Conservation (phyloP, 2,888 invertebrate species). For the Phymatocera aterrima region DNA sequence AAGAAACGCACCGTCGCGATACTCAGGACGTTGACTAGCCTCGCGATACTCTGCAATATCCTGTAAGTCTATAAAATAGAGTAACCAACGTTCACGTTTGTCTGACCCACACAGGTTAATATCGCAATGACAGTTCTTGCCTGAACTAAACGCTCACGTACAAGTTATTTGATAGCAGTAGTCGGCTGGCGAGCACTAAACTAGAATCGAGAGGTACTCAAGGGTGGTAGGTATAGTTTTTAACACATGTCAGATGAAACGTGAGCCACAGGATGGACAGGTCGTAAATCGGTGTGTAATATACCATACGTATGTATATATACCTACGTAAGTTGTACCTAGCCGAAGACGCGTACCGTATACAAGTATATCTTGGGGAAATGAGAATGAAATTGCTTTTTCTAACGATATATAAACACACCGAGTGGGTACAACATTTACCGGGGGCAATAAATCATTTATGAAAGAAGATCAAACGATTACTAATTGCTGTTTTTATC, state of each 20-base stretch:
- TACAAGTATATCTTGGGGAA: background rate
- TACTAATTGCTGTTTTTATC: background rate
- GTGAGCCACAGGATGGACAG: background rate
- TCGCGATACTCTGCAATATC: too few species aligned
- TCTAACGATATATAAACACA: background rate
- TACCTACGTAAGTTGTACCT: background rate
- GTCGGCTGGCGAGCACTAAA: background rate
- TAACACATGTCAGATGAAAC: slow-evolving; percentile 18
- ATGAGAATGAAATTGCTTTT: slow-evolving; percentile 10
- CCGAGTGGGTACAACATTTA: background rate
- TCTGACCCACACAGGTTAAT: slow-evolving; percentile 7
- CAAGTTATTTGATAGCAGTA: too few species aligned
- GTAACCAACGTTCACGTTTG: background rate
- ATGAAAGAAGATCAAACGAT: background rate
- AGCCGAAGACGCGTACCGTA: too few species aligned
- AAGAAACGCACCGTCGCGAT: too few species aligned
- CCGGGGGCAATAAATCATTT: background rate
- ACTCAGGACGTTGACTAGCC: too few species aligned
- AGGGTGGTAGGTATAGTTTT: background rate
- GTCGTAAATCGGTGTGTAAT: slow-evolving; percentile 11
- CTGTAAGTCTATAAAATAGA: too few species aligned
- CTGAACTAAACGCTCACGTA: slow-evolving; percentile 8
- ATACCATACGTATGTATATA: background rate
- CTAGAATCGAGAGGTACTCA: background rate
- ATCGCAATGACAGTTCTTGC: background rate